These are phyloP conservation scores for Pampus argenteus DNA, from an alignment of 2,797 vertebrate genomes.

Conservation along the genomic window DNA sequence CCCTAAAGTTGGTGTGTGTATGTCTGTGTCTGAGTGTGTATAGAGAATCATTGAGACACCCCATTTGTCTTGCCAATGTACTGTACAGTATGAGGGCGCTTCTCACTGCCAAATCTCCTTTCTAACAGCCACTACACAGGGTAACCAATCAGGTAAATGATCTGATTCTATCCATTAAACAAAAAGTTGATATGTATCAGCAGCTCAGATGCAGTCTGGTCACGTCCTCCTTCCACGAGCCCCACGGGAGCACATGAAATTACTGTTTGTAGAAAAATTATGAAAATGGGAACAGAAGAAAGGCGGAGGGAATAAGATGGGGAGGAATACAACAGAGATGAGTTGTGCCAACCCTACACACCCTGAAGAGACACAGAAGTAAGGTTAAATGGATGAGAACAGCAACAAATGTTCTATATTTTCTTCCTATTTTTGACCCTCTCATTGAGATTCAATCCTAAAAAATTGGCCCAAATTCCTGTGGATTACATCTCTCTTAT, in stretches of 20 bases:
- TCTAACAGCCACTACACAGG: constrained; percentile 36
- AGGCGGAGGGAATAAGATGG: neutral
- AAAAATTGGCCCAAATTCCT: constrained; percentile 64
- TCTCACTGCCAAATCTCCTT: constrained; percentile 44
- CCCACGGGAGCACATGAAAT: constrained; percentile 59
- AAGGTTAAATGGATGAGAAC: constrained; percentile 28
- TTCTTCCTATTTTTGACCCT: constrained; percentile 29
- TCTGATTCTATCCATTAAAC: constrained; percentile 5
- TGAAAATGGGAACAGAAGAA: constrained; percentile 45
- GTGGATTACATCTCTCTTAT: constrained; percentile 68
- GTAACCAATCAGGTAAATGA: constrained; percentile 50
- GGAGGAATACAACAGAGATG: neutral
- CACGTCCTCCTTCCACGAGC: constrained; percentile 41
- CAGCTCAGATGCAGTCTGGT: constrained; percentile 40
- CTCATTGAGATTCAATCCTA: constrained; percentile 33
- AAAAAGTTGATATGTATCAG: constrained; percentile 57
- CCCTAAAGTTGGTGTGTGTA: neutral
- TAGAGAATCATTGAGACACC: neutral
- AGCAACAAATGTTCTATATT: constrained; percentile 29
- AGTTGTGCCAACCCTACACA: neutral
- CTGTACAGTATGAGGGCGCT: neutral
- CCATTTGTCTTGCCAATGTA: constrained; percentile 28
- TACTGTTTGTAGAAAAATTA: constrained; percentile 56
- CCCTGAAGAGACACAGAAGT: constrained; percentile 7
- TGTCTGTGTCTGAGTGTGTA: constrained; percentile 4